These are phyloP conservation scores for Ectropis grisescens DNA, from an alignment of 1,140 invertebrate genomes.

Conservation along the genomic window DNA sequence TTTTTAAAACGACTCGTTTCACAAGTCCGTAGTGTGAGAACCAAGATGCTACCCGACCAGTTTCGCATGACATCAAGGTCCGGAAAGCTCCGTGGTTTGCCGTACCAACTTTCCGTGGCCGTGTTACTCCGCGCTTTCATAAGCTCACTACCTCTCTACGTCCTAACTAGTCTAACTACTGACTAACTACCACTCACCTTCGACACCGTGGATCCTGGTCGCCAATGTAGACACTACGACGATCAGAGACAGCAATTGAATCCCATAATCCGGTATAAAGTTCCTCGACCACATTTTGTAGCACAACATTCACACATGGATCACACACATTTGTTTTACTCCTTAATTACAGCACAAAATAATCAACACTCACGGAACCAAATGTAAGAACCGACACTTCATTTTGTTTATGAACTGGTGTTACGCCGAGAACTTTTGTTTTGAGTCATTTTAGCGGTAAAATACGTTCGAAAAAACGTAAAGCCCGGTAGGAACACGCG, in stretches of 20 bases:
- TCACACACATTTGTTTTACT: constrained; percentile 68
- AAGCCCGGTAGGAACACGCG: constrained; percentile 57
- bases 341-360: constrained; percentile 52
- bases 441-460: constrained; percentile 65
- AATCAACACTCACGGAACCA: constrained; percentile 64
- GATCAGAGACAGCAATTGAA: constrained; percentile 46
- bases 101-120: constrained; percentile 30
- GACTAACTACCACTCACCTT: constrained; percentile 44
- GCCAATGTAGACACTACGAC: constrained; percentile 41
- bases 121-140: constrained; percentile 54
- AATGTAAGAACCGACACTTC: constrained; percentile 66
- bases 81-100: constrained; percentile 25
- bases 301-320: constrained; percentile 67
- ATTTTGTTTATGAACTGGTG: constrained; percentile 64
- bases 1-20: constrained; percentile 64
- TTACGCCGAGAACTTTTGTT: constrained; percentile 48
- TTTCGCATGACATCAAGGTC: constrained; percentile 15
- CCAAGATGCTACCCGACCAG: constrained; percentile 43
- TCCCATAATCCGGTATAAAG: constrained; percentile 68
- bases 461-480: constrained; percentile 49
- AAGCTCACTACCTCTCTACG: constrained; percentile 46
- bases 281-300: constrained; percentile 67
- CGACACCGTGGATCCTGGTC: constrained; percentile 45
- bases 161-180: no score
- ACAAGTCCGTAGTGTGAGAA: constrained; percentile 65